Conservation (phyloP, 2,888 invertebrate species). For the Zaprionus lineosus region DNA sequence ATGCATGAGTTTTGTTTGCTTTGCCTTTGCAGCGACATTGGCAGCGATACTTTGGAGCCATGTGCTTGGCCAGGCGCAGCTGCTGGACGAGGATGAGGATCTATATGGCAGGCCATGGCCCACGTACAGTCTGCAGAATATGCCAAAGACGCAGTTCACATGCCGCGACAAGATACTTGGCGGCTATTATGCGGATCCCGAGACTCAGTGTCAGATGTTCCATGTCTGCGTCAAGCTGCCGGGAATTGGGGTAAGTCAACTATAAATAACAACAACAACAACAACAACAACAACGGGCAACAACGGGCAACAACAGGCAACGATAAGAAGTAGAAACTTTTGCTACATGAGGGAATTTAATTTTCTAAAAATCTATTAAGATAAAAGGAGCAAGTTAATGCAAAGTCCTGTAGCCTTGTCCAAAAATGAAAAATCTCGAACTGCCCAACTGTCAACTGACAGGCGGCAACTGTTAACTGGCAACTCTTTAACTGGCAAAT, state of each 20-base stretch:
- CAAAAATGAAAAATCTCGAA: too few species aligned
- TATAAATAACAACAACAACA: constrained; percentile 23
- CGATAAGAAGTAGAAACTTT: constrained; percentile 10
- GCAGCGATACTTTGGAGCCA: constrained; percentile 48
- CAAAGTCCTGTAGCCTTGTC: too few species aligned
- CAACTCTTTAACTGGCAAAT: too few species aligned
- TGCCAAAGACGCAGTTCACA: constrained; percentile 87
- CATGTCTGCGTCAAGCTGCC: constrained; percentile 94
- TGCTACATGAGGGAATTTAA: too few species aligned
- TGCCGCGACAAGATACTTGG: constrained; percentile 93
- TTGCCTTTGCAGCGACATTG: constrained; percentile 49
- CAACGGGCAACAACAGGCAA: constrained; percentile 5
- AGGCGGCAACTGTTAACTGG: too few species aligned
- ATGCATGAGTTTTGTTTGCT: constrained; percentile 43
- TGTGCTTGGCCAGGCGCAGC: constrained; percentile 59
- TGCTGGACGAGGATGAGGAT: constrained; percentile 72
- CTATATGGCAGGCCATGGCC: constrained; percentile 82
- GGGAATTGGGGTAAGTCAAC: constrained; percentile 87
- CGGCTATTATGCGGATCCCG: constrained; percentile 93
- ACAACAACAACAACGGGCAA: constrained; percentile 7
- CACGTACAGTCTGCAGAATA: constrained; percentile 85
- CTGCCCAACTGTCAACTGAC: too few species aligned
- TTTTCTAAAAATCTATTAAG: too few species aligned
- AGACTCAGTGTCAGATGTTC: constrained; percentile 94
- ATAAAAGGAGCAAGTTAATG: too few species aligned